Conservation (phyloP, 2,888 invertebrate species). For the Caenorhabditis auriculariae region DNA sequence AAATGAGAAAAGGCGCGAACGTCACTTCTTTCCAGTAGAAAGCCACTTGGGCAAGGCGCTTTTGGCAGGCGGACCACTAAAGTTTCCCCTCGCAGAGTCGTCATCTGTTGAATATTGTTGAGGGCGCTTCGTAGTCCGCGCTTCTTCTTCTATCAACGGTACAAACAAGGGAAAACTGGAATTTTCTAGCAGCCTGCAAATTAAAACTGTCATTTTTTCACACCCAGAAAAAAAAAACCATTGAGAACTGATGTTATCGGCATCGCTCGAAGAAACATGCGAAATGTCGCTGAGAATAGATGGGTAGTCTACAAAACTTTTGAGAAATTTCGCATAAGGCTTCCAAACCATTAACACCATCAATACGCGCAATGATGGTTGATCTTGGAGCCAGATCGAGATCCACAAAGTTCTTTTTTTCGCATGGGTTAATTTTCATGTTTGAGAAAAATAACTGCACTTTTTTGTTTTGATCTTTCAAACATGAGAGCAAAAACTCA, state of each 20-base stretch:
- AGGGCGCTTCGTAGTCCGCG: conserved; percentile 14
- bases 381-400: conserved; percentile 42
- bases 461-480: not conserved
- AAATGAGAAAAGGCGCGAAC: no score
- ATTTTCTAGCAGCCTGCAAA: conserved; percentile 30
- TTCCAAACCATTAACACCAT: conserved; percentile 6
- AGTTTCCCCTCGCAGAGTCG: not conserved
- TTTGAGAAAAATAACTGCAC: conserved; percentile 12
- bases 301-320: not conserved
- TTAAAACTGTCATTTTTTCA: not conserved
- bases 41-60: conserved; percentile 26
- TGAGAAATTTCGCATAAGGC: conserved; percentile 1
- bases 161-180: conserved; percentile 25
- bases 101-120: not conserved
- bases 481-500: conserved; percentile 18
- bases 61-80: conserved; percentile 23
- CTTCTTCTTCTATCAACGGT: conserved; percentile 18
- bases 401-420: conserved; percentile 42
- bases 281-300: not conserved
- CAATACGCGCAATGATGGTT: conserved; percentile 25
- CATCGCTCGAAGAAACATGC: not conserved
- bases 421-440: conserved; percentile 15
- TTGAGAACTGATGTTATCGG: conserved; percentile 6
- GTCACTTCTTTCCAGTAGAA: conserved; percentile 12
- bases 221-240: conserved; percentile 6